phyloP scores from a whole-genome alignment of 2,888 invertebrate species.

The Hirudinaria manillensis region DNA sequence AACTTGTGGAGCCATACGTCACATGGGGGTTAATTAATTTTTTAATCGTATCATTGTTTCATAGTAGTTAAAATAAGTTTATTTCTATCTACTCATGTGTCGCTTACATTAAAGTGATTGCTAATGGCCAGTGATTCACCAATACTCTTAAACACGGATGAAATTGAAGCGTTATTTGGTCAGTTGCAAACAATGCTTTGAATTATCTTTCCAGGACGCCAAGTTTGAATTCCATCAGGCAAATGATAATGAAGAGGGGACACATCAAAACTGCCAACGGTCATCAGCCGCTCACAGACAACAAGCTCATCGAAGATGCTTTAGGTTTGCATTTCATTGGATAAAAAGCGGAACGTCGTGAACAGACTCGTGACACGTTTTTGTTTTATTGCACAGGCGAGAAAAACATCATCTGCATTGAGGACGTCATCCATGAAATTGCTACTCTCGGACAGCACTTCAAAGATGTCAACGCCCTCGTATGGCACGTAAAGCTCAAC shows the following conservation, averaged over 20 bases:
- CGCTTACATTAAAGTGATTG: neutral
- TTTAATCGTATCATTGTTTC: no score
- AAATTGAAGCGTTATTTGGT: conserved; percentile 14
- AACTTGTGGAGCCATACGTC: conserved; percentile 34
- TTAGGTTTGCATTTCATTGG: neutral
- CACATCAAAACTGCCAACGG: conserved; percentile 23
- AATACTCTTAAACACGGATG: conserved; percentile 8
- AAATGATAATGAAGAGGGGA: conserved; percentile 31
- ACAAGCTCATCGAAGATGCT: conserved; percentile 12
- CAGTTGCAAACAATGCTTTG: neutral
- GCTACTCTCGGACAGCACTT: conserved; percentile 27
- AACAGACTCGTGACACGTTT: neutral
- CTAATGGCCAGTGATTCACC: neutral
- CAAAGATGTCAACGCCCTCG: conserved; percentile 31
- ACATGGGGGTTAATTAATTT: conserved; percentile 30
- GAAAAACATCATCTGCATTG: conserved; percentile 33
- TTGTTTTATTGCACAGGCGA: conserved; percentile 19
- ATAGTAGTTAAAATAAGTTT: no score
- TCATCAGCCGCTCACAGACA: conserved; percentile 26
- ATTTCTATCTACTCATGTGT: neutral
- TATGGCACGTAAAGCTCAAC: conserved; percentile 34
- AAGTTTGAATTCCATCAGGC: conserved; percentile 22
- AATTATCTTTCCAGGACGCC: conserved; percentile 19
- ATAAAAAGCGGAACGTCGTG: neutral
- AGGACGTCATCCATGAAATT: conserved; percentile 35